Evolutionary conservation across 2,113 vertebrate genomes (phyloP).

Genomic region (Baryphthengus martii): DNA sequence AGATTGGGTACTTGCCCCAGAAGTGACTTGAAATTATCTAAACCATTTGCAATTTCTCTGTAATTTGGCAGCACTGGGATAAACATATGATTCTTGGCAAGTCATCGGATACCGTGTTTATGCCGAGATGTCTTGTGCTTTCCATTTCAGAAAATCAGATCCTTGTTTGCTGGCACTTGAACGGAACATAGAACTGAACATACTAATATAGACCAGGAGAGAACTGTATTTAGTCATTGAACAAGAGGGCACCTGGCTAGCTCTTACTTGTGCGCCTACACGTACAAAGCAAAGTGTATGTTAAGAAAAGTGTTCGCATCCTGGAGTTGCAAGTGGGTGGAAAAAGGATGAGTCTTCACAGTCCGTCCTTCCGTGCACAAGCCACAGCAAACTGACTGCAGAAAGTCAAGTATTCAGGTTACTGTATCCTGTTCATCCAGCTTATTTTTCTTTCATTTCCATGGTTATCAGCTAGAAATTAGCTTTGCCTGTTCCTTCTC

Average conservation of each 20-base stretch:
- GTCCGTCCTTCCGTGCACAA: not conserved
- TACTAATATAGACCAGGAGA: not conserved
- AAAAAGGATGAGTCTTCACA: not conserved
- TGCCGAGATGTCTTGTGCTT: slow-evolving; percentile 36
- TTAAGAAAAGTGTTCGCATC: not conserved
- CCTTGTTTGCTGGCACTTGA: slow-evolving; percentile 19
- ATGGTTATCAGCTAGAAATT: not conserved
- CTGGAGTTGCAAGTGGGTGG: not conserved
- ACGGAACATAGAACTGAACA: not conserved
- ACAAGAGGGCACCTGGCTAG: not conserved
- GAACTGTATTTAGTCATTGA: not conserved
- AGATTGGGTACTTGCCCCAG: slow-evolving; percentile 34
- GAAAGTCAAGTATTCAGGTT: not conserved
- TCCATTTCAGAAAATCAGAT: slow-evolving; percentile 40
- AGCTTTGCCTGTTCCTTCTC: not conserved
- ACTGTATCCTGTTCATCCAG: not conserved
- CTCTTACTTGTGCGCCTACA: not conserved
- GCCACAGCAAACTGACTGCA: not conserved
- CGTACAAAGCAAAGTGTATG: not conserved
- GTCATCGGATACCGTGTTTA: slow-evolving; percentile 47
- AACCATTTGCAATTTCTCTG: slow-evolving; percentile 19
- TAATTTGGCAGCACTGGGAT: slow-evolving; percentile 34
- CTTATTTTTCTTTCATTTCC: not conserved
- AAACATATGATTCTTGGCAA: slow-evolving; percentile 50
- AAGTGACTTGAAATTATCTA: slow-evolving; percentile 53